Evolutionary conservation across 2,113 vertebrate species (phyloP), one percentile per base, ranked within the genome.

Genomic region (Ptilonorhynchus violaceus): DNA sequence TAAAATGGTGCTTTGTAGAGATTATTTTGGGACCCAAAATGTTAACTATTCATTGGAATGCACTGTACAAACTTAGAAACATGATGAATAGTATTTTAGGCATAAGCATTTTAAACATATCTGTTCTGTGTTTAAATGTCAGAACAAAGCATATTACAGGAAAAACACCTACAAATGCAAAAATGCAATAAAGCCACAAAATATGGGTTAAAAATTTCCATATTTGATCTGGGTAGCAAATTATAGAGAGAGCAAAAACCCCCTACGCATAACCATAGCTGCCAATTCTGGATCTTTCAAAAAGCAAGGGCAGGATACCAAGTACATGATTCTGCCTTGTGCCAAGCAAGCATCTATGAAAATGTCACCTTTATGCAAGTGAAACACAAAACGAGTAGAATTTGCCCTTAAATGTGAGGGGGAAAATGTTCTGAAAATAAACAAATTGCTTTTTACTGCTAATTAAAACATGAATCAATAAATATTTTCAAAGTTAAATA

Each of bases 401-500:
- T 97, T 88, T 97, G 95, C 97, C 97, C 97, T 97, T 97, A 97
- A 97, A 96, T 97, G 94, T 81, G 93, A 97, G 93, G 92, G 92
- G 95, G 79, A 94, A 97, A 97, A 89, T 92, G 90, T 92, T 95
- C 96, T 97, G 96, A 97, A 97, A 97, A 97, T 97, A 97, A 97
- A 97, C 97, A 97, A 97, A 97, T 96, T 97, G 97, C 91, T 97
- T 97, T 97, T 97, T 95, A 93, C 91, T 97, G 96, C 96, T 97
- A 97, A 97, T 97, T 97, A 97, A 97, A 97, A 97, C 96, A 96
- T 94, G 97, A 97, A 96, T 97, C 96, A 96, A 97, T 97, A 97
- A 97, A 97, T 97, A 97, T 97, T 97, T 97, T 97, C 97, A 96
- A 97, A 97, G 97, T 97, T 97, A 92, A 97, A 97, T 97, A 97